phyloP scores from a whole-genome alignment of 2,888 invertebrate genomes.

The Geophilus truncorum region DNA sequence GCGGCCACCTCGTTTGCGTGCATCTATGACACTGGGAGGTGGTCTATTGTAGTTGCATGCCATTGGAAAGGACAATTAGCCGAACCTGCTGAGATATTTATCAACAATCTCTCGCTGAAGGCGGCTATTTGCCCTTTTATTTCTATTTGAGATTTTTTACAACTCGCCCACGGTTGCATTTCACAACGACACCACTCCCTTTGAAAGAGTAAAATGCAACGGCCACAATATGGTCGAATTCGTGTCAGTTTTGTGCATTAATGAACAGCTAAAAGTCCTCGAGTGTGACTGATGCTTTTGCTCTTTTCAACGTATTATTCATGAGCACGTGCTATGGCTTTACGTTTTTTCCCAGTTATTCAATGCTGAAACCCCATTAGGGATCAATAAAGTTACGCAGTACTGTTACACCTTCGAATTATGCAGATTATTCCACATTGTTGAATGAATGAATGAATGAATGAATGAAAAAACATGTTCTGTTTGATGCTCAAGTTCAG shows the following conservation, averaged over 20 bases:
- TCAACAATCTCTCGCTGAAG: neutral
- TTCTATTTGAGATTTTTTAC: constrained; percentile 5
- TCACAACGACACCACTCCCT: neutral
- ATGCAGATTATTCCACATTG: neutral
- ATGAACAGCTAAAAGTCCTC: neutral
- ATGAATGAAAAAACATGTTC: neutral
- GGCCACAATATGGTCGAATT: neutral
- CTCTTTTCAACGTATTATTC: neutral
- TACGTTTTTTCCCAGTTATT: neutral
- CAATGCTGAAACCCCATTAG: neutral
- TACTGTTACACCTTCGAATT: neutral
- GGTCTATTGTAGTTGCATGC: constrained; percentile 18
- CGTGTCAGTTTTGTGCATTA: neutral
- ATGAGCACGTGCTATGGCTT: constrained; percentile 25
- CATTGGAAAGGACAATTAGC: constrained; percentile 20
- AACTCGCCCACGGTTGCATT: too few relatives aligned
- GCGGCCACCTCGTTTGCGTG: constrained; percentile 21
- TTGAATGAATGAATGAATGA: neutral
- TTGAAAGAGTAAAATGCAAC: neutral
- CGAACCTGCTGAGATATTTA: neutral
- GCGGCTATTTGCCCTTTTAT: constrained; percentile 10
- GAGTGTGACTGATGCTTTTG: neutral
- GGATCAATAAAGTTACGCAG: neutral
- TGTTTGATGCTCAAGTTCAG: neutral
- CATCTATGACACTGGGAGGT: constrained; percentile 10